These are phyloP conservation scores for Anabacerthia variegaticeps DNA, from an alignment of 2,797 vertebrate species.

Conservation along the genomic window DNA sequence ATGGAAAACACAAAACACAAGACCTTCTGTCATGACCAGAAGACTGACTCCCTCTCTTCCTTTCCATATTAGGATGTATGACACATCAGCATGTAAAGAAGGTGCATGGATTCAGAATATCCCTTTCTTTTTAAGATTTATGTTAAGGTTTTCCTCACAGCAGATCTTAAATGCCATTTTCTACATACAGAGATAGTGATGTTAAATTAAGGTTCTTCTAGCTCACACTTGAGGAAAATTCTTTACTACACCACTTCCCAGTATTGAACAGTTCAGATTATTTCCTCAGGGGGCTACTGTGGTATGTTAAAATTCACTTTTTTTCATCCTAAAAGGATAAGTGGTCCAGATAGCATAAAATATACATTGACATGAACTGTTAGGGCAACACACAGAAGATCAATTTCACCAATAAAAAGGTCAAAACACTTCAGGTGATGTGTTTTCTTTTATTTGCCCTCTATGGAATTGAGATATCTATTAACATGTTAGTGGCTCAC, in stretches of 20 bases:
- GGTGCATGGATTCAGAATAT: background rate
- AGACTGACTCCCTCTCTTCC: background rate
- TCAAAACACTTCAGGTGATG: background rate
- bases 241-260: background rate
- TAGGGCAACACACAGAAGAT: background rate
- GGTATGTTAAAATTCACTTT: background rate
- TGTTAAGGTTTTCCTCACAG: background rate
- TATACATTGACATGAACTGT: background rate
- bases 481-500: background rate
- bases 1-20: rapidly evolving
- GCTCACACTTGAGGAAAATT: background rate
- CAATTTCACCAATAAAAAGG: background rate
- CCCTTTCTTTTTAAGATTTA: background rate
- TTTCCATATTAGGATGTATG: background rate
- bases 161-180: background rate
- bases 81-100: background rate
- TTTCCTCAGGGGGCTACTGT: background rate
- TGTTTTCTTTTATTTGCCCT: background rate
- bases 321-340: background rate
- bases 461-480: background rate
- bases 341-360: background rate
- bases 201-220: background rate
- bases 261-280: background rate
- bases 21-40: background rate
- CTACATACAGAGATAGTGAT: background rate